phyloP scores from a whole-genome alignment of 1,140 invertebrate species.

The Fopius arisanus region DNA sequence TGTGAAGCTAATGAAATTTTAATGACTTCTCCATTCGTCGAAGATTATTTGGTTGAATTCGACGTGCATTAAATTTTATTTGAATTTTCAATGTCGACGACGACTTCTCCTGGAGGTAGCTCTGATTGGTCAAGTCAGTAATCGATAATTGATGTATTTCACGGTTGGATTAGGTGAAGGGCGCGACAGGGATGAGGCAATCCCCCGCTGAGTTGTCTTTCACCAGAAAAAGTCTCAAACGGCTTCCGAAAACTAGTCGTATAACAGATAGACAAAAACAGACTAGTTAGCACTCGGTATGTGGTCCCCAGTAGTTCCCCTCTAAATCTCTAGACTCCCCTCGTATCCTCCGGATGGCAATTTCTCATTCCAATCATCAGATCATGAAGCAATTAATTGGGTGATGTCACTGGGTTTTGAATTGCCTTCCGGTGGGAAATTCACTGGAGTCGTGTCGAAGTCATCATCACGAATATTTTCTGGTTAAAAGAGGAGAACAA shows the following conservation, averaged over 20 bases:
- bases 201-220: background rate
- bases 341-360: no score
- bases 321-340: no score
- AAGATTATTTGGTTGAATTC: background rate
- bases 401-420: no score
- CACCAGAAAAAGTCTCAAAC: background rate
- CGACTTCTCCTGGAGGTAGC: no score
- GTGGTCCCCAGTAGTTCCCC: slow-evolving; percentile 4
- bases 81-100: no score
- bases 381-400: no score
- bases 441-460: no score
- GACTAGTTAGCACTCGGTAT: slow-evolving; percentile 3
- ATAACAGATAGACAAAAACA: slow-evolving; percentile 11
- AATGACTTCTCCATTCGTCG: background rate
- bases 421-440: no score
- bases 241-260: background rate
- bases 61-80: no score
- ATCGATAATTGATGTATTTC: slow-evolving; percentile 6
- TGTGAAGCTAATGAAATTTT: slow-evolving; percentile 3
- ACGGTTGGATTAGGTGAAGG: background rate
- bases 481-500: background rate
- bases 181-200: background rate
- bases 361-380: no score
- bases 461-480: background rate
- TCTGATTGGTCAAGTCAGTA: background rate